These are phyloP conservation scores for Megathymus violae DNA, from an alignment of 1,140 invertebrate species.

Conservation along the genomic window DNA sequence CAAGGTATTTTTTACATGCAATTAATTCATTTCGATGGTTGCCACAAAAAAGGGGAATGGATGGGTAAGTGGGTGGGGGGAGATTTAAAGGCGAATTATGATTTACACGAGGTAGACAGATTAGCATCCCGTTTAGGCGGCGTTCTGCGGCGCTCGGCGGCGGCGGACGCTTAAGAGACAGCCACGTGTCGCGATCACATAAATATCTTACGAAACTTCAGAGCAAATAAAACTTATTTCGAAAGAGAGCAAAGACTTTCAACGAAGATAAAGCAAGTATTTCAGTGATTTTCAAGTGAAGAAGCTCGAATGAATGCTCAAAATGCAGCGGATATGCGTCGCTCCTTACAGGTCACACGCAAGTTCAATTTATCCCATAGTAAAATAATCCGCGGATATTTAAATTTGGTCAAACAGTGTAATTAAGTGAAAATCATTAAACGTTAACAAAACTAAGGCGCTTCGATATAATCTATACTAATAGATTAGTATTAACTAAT, in stretches of 20 bases:
- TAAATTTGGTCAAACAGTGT: no score
- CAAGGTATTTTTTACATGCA: constrained; percentile 6
- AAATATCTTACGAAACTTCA: constrained; percentile 21
- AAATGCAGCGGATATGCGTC: constrained; percentile 7
- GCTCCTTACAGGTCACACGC: not conserved
- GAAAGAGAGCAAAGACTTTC: not conserved
- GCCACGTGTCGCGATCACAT: constrained; percentile 29
- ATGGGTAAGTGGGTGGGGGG: constrained; percentile 31
- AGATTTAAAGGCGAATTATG: constrained; percentile 17
- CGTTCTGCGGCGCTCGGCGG: constrained; percentile 37
- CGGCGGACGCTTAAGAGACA: constrained; percentile 16
- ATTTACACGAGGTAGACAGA: constrained; percentile 43
- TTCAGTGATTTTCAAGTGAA: not conserved
- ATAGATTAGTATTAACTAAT: no score
- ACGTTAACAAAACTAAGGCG: constrained; percentile 6
- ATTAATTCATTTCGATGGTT: constrained; percentile 34
- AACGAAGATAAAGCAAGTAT: constrained; percentile 6
- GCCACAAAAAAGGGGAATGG: not conserved
- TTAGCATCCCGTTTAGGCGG: constrained; percentile 52
- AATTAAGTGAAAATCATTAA: constrained; percentile 1
- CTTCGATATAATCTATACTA: constrained; percentile 5
- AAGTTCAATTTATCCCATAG: no score
- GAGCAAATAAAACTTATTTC: constrained; percentile 19
- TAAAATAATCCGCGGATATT: not conserved
- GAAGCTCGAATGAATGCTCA: not conserved